Percentiles rank a stretch among this genome's conserved stretches.
Conservation (phyloP, 2,797 vertebrate species). For the Carcharodon carcharias region DNA sequence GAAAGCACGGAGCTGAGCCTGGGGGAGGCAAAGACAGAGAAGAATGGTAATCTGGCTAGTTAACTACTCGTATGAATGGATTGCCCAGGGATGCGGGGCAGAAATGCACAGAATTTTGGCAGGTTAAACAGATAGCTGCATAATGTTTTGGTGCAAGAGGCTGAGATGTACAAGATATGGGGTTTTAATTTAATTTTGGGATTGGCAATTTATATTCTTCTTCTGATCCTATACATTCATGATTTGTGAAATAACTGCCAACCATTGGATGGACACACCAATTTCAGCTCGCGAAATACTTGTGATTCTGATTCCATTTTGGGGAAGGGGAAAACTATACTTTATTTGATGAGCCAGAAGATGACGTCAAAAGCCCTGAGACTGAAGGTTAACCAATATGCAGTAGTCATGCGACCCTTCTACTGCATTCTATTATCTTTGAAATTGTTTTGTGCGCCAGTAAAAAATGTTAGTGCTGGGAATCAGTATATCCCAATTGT, state of each 20-base stretch:
- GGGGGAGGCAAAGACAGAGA: conserved; percentile 38
- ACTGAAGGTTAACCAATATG: neutral
- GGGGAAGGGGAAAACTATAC: neutral
- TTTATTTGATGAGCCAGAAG: neutral
- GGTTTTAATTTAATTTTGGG: neutral
- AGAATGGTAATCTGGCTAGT: neutral
- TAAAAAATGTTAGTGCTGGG: neutral
- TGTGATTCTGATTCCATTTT: neutral
- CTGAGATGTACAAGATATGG: neutral
- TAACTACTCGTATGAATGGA: neutral
- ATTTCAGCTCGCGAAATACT: neutral
- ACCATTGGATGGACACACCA: neutral
- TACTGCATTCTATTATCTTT: neutral
- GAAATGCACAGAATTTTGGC: neutral
- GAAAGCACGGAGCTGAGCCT: conserved; percentile 96
- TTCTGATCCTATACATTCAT: neutral
- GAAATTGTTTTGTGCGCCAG: neutral
- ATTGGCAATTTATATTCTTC: neutral
- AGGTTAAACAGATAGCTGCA: neutral
- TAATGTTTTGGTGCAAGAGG: neutral
- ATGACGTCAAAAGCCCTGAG: neutral
- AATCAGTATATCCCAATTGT: neutral
- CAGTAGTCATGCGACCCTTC: neutral
- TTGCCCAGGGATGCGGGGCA: neutral
- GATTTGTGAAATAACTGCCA: neutral